phyloP scores from a whole-genome alignment of 2,797 vertebrate species.

The Darevskia nairensis region DNA sequence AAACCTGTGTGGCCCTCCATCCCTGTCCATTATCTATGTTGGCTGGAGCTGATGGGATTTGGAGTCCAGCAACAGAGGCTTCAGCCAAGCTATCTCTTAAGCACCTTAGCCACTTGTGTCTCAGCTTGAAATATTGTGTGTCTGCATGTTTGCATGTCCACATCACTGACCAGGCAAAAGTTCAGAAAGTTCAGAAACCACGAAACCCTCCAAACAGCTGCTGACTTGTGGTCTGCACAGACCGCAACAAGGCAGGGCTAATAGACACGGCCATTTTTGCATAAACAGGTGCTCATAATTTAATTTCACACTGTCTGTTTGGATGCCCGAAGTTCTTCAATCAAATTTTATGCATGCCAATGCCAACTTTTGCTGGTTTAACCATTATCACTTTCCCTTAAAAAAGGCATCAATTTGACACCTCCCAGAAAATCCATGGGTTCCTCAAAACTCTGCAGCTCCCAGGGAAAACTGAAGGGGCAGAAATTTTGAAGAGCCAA shows the following conservation, averaged over 20 bases:
- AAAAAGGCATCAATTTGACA: neutral
- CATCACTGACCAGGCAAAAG: neutral
- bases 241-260: neutral
- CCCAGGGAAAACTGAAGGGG: neutral
- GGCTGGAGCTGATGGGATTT: too few relatives aligned
- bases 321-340: neutral
- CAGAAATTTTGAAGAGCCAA: neutral
- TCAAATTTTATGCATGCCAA: neutral
- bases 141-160: neutral
- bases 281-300: fast-evolving
- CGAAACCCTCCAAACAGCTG: neutral
- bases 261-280: too few relatives aligned
- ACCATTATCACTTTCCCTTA: neutral
- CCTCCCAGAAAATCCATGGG: neutral
- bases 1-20: too few relatives aligned
- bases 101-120: neutral
- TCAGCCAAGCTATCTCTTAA: too few relatives aligned
- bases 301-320: neutral
- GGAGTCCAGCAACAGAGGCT: too few relatives aligned
- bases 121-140: neutral
- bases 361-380: neutral
- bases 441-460: neutral
- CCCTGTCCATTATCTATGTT: too few relatives aligned
- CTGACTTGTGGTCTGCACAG: too few relatives aligned
- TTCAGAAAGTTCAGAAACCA: neutral